phyloP scores from a whole-genome alignment of 2,888 invertebrate genomes.

The Rhynchonema sp. region DNA sequence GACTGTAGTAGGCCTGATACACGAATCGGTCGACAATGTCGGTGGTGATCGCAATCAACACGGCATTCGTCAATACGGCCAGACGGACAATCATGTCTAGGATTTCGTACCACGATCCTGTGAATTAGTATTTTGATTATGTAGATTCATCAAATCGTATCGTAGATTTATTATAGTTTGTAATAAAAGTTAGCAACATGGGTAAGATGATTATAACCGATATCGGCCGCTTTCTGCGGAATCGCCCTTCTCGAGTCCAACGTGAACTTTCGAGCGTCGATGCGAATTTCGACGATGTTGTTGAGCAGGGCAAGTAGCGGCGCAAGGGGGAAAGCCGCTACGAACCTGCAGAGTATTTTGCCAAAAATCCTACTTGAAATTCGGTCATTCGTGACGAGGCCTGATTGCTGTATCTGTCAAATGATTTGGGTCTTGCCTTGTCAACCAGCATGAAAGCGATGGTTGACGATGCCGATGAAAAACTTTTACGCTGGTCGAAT shows the following conservation, averaged over 20 bases:
- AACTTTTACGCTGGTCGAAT: too few species aligned
- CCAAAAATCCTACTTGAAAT: too few species aligned
- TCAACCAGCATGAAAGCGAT: too few species aligned
- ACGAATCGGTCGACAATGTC: slow-evolving; percentile 84
- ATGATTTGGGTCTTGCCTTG: too few species aligned
- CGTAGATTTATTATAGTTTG: too few species aligned
- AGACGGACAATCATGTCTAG: slow-evolving; percentile 72
- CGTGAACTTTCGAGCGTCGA: slow-evolving; percentile 74
- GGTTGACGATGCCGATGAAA: too few species aligned
- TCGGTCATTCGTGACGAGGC: too few species aligned
- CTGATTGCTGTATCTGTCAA: too few species aligned
- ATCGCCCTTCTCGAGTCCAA: slow-evolving; percentile 55
- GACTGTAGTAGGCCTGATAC: slow-evolving; percentile 39
- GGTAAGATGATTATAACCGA: too few species aligned
- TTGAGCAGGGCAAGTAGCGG: slow-evolving; percentile 80
- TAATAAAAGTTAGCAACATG: too few species aligned
- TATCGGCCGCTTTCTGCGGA: slow-evolving; percentile 64
- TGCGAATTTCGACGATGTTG: slow-evolving; percentile 75
- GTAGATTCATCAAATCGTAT: too few species aligned
- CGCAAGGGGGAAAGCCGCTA: slow-evolving; percentile 81
- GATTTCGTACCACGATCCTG: slow-evolving; percentile 27
- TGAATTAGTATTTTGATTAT: background rate
- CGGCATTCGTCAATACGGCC: slow-evolving; percentile 74
- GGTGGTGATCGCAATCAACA: slow-evolving; percentile 86
- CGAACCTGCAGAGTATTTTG: too few species aligned